Conservation (phyloP, 2,888 invertebrate species). For the Panzeria rudis region DNA sequence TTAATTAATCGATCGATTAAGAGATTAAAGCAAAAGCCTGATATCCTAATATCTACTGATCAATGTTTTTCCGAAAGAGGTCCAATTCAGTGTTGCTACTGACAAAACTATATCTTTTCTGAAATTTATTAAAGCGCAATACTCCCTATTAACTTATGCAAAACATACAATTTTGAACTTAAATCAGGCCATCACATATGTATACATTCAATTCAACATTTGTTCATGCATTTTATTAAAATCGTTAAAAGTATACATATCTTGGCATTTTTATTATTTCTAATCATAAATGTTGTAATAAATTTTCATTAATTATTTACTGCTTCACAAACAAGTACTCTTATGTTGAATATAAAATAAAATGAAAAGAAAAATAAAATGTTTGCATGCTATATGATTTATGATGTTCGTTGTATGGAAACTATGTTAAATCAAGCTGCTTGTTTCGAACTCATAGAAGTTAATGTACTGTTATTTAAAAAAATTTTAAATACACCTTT, state of each 20-base stretch:
- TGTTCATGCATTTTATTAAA: not conserved
- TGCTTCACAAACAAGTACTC: constrained; percentile 2
- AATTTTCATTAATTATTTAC: constrained; percentile 44
- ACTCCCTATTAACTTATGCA: not conserved
- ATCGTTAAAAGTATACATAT: constrained; percentile 8
- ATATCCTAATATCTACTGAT: no score
- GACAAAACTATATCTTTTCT: no score
- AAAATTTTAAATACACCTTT: not conserved
- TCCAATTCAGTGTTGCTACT: no score
- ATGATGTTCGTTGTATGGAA: constrained; percentile 38
- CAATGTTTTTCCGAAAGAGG: no score
- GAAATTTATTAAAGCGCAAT: not conserved
- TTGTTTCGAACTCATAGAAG: constrained; percentile 26
- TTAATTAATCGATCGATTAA: no score
- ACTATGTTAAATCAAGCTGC: constrained; percentile 52
- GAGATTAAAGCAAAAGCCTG: no score
- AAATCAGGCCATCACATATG: not conserved
- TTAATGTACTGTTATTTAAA: not conserved
- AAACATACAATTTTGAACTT: not conserved
- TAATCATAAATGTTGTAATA: constrained; percentile 34
- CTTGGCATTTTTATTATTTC: constrained; percentile 19
- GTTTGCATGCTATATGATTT: constrained; percentile 62
- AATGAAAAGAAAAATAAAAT: constrained; percentile 31
- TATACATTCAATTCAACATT: not conserved
- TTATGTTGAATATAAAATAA: constrained; percentile 24